Evolutionary conservation across 2,797 vertebrate species (phyloP), one percentile per base, ranked within the genome.

Genomic region (Rachycentron canadum): DNA sequence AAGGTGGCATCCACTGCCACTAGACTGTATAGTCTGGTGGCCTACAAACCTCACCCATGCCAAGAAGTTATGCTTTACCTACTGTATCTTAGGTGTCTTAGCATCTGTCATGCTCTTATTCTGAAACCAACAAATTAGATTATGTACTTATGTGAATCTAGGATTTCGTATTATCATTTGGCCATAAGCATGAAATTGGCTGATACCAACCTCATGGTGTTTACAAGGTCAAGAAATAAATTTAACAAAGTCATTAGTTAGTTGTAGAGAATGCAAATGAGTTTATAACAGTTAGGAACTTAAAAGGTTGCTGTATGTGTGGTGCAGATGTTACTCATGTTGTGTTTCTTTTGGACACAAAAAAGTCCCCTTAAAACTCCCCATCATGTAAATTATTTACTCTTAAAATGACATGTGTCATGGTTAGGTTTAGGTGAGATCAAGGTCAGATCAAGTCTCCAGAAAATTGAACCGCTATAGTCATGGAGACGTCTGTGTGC

Each of bases 1-100:
- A 53, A 69, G 19, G 71, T 16, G 60, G 66, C 71, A 82, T 86
- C 76, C 62, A 7, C 50, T 62, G 30, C 25, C 0, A 4, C 61
- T 3, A 78, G 9, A 66, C 76, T 76, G 63, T 60, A 19, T 52
- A 59, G 72, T 66, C 43, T 77, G 60, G 58, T 21, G 72, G 47
- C 78, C 73, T 73, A 74, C 58, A 81, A 79, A 70, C 28, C 40
- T 76, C 59, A 43, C 7, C 38, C 2, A 5, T 1, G 8, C 32
- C 65, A 58, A 58, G 52, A 79, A 74, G 6, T 69, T 50, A 38
- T 11, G 19, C 49, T 65, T 57, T 11, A 47, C 45, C 69, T 55
- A 50, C 13, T 32, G 17, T 14, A 34, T 26, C 10, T 41, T 25
- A 28, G 60, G 67, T 66, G 70, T 28, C 79, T 56, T n/a, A 60